Evolutionary conservation across 2,888 invertebrate genomes (phyloP), one percentile per base, ranked within the genome.

Genomic region (Lasioglossum villosulum): DNA sequence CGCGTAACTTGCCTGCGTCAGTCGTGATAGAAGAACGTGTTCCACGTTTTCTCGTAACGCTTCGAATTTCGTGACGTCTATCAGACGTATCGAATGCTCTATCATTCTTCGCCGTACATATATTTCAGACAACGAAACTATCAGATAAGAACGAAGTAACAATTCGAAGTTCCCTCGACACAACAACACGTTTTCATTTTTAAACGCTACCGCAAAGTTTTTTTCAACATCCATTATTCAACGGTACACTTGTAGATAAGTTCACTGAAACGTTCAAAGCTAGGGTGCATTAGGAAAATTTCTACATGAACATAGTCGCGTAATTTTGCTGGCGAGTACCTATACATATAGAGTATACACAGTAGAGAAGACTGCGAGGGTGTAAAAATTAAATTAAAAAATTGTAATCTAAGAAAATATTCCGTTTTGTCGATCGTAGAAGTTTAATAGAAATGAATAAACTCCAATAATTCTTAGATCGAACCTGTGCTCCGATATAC

Each of bases 281-380:
- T 10, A 12, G n/a, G 4, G 0, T n/a, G 3, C 3, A 52, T 52
- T 52, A 52, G 0, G 52, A n/a, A n/a, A n/a, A n/a, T 52, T 48
- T 48, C 0, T 48, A 48, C 48, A 2, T 6, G 48, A 48, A 19
- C 23, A 42, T 3, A 52, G n/a, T 10, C 10, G 0, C 52, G 52
- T 8, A n/a, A 52, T 52, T 8, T 52, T n/a, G 10, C 52, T 10
- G 10, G 23, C 52, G 30, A 59, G 4, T 14, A 14, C n/a, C n/a
- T n/a, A n/a, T n/a, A n/a, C n/a, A n/a, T n/a, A n/a, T n/a, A n/a
- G n/a, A n/a, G n/a, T n/a, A n/a, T n/a, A n/a, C n/a, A n/a, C n/a
- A n/a, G n/a, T 0, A n/a, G 12, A n/a, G 23, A n/a, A 10, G 10
- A n/a, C 0, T 0, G 5, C 0, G 2, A n/a, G n/a, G n/a, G 2